These are phyloP conservation scores for Drosophila affinis DNA, from an alignment of 2,888 invertebrate species.

Conservation along the genomic window DNA sequence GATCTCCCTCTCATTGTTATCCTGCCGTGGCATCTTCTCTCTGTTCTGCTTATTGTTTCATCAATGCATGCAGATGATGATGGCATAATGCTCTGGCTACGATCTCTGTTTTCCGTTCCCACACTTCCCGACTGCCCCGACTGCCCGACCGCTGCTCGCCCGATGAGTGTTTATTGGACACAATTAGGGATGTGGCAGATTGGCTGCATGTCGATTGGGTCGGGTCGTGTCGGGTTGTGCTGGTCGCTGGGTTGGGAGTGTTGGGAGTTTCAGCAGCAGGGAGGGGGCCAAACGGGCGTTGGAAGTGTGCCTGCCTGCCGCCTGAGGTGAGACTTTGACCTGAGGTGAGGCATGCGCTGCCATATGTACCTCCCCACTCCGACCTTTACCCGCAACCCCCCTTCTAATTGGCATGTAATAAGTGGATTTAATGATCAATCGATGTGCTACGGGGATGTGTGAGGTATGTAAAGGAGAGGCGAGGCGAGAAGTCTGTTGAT, in stretches of 20 bases:
- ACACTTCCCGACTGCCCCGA: slow-evolving; percentile 29
- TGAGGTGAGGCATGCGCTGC: slow-evolving; percentile 33
- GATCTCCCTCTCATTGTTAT: slow-evolving; percentile 64
- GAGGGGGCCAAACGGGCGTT: slow-evolving; percentile 55
- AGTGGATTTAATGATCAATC: slow-evolving; percentile 36
- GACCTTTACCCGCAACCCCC: slow-evolving; percentile 14
- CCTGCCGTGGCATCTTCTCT: slow-evolving; percentile 73
- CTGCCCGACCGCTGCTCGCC: slow-evolving; percentile 18
- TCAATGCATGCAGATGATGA: slow-evolving; percentile 78
- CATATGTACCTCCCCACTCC: slow-evolving; percentile 23
- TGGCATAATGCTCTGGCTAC: slow-evolving; percentile 66
- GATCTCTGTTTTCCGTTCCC: slow-evolving; percentile 36
- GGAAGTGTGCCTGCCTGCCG: slow-evolving; percentile 58
- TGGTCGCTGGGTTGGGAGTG: slow-evolving; percentile 2
- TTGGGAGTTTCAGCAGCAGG: slow-evolving; percentile 25
- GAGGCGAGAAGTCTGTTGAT: neutral
- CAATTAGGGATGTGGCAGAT: slow-evolving; percentile 75
- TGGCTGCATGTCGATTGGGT: slow-evolving; percentile 54
- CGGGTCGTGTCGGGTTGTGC: slow-evolving; percentile 18
- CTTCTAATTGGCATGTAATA: slow-evolving; percentile 12
- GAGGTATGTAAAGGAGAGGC: neutral
- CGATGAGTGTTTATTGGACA: slow-evolving; percentile 76
- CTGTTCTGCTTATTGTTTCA: slow-evolving; percentile 75
- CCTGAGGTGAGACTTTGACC: slow-evolving; percentile 55
- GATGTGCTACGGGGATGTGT: neutral